Base-by-base conservation (phyloP, 1,140 invertebrate species). In the Nebria ingens region DNA sequence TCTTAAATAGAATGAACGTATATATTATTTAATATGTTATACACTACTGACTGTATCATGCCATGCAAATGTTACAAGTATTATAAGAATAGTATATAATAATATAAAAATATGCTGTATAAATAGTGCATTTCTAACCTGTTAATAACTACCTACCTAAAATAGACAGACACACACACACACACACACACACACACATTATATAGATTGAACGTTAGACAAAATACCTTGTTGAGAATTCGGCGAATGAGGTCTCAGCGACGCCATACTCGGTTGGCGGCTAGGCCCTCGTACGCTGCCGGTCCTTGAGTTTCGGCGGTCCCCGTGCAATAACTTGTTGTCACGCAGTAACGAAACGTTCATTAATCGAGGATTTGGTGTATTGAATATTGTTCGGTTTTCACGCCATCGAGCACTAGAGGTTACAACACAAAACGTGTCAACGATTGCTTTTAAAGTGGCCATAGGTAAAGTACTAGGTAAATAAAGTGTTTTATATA, bases 381-480 rank as follows among this genome's bases (percentile, higher is more conserved):
- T 93, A 68, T 94, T 94, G 76, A 94, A 93, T 64, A 94, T 93
- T 17, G 89, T 91, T 1, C 91, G 78, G 70, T 92, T 93, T 65
- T 93, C 91, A 59, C 86, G 80, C 86, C 91, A 94, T 63, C 90
- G 80, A 19, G 91, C 91, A 68, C 91, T 93, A 74, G 50, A 76
- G 80, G 62, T 51, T 45, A 57, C 6, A 34, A 34, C 6, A 34
- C 25, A 34, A 34, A n/a, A 34, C n/a, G n/a, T n/a, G n/a, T n/a
- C n/a, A n/a, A n/a, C n/a, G n/a, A n/a, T n/a, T n/a, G n/a, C n/a
- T n/a, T n/a, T n/a, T n/a, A n/a, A n/a, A n/a, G n/a, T n/a, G n/a
- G n/a, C n/a, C n/a, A n/a, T n/a, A n/a, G n/a, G n/a, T n/a, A n/a
- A n/a, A n/a, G n/a, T n/a, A n/a, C n/a, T n/a, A n/a, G n/a, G n/a